Conservation (phyloP, 2,113 vertebrate species). For the Melanerpes aurifrons region DNA sequence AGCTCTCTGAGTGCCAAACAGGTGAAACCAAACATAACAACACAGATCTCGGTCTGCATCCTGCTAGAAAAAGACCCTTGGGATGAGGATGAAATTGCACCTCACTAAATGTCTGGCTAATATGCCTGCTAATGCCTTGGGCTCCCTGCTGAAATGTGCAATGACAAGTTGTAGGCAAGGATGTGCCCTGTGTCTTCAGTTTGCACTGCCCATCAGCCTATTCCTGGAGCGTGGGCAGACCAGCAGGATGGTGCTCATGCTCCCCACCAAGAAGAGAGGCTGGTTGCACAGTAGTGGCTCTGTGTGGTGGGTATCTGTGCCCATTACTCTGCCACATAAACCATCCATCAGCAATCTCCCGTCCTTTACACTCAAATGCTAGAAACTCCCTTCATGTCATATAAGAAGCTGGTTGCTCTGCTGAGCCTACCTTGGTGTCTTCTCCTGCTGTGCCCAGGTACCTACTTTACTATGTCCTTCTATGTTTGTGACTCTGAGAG, state of each 20-base stretch:
- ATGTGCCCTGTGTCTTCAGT: fast-evolving
- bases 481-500: not conserved
- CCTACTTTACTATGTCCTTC: not conserved
- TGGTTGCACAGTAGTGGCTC: not conserved
- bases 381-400: not conserved
- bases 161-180: not conserved
- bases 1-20: not conserved
- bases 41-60: not conserved
- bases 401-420: not conserved
- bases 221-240: not conserved
- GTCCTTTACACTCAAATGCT: not conserved
- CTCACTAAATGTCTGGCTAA: fast-evolving
- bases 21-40: not conserved
- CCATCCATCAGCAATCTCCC: not conserved
- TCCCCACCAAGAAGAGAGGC: not conserved
- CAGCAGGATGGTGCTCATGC: not conserved
- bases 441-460: not conserved
- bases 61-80: not conserved
- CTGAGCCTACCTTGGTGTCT: not conserved
- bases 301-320: not conserved
- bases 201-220: fast-evolving
- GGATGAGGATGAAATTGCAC: not conserved
- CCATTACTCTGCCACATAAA: not conserved
- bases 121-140: not conserved
- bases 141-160: not conserved